phyloP scores from a whole-genome alignment of 2,113 vertebrate genomes.

The Melozone crissalis region DNA sequence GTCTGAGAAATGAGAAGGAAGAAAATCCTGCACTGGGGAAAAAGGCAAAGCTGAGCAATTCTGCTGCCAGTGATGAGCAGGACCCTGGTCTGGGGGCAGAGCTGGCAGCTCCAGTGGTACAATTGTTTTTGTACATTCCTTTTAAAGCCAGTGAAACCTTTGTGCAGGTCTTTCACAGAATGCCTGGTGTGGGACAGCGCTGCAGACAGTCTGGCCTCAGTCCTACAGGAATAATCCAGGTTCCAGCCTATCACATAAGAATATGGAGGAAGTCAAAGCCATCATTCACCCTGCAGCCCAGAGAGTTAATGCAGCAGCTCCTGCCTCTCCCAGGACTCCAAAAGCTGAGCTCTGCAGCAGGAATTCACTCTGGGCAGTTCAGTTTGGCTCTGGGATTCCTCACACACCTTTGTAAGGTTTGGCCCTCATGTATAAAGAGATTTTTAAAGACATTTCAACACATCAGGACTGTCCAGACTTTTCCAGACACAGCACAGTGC shows the following conservation, averaged over 20 bases:
- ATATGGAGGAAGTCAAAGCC: neutral
- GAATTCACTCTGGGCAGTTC: rapidly evolving
- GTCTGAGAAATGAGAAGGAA: rapidly evolving
- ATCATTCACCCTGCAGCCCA: rapidly evolving
- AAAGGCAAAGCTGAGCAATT: neutral
- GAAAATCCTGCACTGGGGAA: neutral
- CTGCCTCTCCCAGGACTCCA: neutral
- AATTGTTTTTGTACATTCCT: rapidly evolving
- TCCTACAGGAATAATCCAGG: neutral
- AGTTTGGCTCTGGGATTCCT: neutral
- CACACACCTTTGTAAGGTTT: neutral
- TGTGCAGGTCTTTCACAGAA: neutral
- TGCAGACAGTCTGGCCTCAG: neutral
- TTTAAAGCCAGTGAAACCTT: rapidly evolving
- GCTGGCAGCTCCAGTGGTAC: rapidly evolving
- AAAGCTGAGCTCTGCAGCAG: neutral
- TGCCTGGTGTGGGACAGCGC: rapidly evolving
- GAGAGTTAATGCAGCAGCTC: neutral
- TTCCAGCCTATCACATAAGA: neutral
- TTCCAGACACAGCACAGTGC: neutral
- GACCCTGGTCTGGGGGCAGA: neutral
- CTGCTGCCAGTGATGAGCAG: neutral
- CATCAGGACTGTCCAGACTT: neutral
- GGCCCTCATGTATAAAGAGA: neutral
- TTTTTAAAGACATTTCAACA: neutral